Percentiles rank a stretch among this genome's conserved stretches.
Evolutionary conservation across 2,113 vertebrate species (phyloP).

Genomic region (Gadus macrocephalus): DNA sequence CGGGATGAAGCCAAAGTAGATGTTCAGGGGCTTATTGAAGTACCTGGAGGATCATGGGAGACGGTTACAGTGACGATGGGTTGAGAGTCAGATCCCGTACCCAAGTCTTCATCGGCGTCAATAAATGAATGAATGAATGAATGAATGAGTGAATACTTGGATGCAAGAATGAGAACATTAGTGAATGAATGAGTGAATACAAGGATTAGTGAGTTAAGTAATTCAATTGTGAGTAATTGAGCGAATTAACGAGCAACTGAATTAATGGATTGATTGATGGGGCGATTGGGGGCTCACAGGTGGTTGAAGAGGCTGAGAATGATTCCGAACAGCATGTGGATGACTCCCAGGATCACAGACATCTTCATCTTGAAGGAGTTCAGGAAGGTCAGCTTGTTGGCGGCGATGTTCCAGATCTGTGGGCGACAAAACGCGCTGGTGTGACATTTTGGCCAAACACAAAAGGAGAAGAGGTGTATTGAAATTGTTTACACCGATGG

Average conservation of each 20-base stretch:
- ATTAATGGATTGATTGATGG: not conserved
- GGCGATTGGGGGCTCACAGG: conserved; percentile 69
- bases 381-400: conserved; percentile 93
- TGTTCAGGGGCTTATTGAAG: conserved; percentile 92
- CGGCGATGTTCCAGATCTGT: conserved; percentile 95
- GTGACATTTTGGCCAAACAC: too few relatives aligned
- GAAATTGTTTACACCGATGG: too few relatives aligned
- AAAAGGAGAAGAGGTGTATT: too few relatives aligned
- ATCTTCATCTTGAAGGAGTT: conserved; percentile 99
- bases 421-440: too few relatives aligned
- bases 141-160: too few relatives aligned
- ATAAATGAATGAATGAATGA: too few relatives aligned
- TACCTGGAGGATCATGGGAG: conserved; percentile 70
- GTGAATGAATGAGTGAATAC: too few relatives aligned
- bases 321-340: conserved; percentile 96
- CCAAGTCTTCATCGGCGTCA: not conserved
- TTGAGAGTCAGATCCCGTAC: not conserved
- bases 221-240: not conserved
- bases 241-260: too few relatives aligned
- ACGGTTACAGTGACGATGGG: not conserved
- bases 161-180: too few relatives aligned
- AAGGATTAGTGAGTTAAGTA: too few relatives aligned
- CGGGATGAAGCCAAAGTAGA: conserved; percentile 94
- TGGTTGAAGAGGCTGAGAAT: conserved; percentile 91
- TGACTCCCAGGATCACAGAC: conserved; percentile 90